phyloP scores from a whole-genome alignment of 2,113 vertebrate genomes.

The Hydrolagus affinis region DNA sequence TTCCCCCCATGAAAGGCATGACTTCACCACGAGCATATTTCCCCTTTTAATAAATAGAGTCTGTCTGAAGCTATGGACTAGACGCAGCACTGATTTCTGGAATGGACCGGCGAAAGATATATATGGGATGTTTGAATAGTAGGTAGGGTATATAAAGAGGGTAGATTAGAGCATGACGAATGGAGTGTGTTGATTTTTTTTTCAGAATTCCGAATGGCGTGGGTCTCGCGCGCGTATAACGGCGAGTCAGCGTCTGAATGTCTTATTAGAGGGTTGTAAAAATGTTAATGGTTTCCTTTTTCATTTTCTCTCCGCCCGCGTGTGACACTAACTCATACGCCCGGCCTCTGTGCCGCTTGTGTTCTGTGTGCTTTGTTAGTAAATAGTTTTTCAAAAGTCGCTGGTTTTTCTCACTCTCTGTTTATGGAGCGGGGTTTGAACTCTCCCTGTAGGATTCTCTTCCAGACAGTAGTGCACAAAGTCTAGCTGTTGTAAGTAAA shows the following conservation, averaged over 20 bases:
- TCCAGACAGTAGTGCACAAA: not conserved
- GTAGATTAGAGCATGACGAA: not conserved
- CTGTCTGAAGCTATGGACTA: constrained; percentile 11
- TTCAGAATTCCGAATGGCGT: not conserved
- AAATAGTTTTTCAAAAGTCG: not conserved
- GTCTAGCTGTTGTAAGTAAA: not conserved
- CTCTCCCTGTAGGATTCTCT: not conserved
- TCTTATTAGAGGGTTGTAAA: constrained; percentile 5
- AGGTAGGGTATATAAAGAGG: not conserved
- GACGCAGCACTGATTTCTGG: not conserved
- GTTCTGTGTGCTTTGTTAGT: not conserved
- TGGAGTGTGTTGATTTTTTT: constrained; percentile 10
- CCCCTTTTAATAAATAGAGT: constrained; percentile 3
- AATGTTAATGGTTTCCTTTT: constrained; percentile 27
- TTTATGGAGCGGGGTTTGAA: not conserved
- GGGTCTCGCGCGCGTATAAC: not conserved
- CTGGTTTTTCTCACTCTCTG: not conserved
- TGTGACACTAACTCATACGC: not conserved
- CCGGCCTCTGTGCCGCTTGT: not conserved
- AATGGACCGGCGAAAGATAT: constrained; percentile 15
- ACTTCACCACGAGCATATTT: constrained; percentile 16
- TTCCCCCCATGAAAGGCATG: not conserved
- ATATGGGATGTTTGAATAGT: not conserved
- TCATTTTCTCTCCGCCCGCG: not conserved
- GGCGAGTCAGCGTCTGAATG: not conserved